A percentile compares a stretch with the other conserved stretches of the same genome.
phyloP scores from a whole-genome alignment of 2,113 vertebrate genomes.

The Pelmatolapia mariae region DNA sequence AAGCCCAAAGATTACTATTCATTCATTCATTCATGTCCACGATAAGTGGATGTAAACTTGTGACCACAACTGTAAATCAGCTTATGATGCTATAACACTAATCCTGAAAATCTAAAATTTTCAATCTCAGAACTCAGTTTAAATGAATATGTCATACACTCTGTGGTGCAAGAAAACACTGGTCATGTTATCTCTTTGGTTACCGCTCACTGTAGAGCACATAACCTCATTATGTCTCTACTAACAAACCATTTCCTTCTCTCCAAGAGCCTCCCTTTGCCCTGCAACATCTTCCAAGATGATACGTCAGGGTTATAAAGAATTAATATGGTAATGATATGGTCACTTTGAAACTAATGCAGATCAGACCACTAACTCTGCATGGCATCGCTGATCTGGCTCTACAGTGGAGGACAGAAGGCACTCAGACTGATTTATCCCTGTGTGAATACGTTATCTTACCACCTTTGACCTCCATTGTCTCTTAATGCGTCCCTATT shows the following conservation, averaged over 20 bases:
- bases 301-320: not conserved
- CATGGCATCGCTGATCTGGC: not conserved
- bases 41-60: not conserved
- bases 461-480: not conserved
- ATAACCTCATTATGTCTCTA: not conserved
- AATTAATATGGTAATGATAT: not conserved
- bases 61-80: not conserved
- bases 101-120: not conserved
- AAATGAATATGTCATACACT: not conserved
- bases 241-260: not conserved
- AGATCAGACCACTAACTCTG: not conserved
- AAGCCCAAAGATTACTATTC: not conserved
- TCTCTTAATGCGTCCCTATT: not conserved
- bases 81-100: not conserved
- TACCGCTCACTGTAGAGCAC: not conserved
- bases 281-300: not conserved
- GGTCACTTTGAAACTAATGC: not conserved
- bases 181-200: not conserved
- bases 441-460: not conserved
- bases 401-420: not conserved
- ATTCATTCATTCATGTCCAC: not conserved
- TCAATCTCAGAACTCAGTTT: not conserved
- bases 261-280: not conserved
- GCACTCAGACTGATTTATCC: conserved; percentile 3
- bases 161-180: not conserved